A percentile compares a stretch with the other conserved stretches of the same genome.
These are phyloP conservation scores for Falco berigora DNA, from an alignment of 2,797 vertebrate species.

Conservation along the genomic window DNA sequence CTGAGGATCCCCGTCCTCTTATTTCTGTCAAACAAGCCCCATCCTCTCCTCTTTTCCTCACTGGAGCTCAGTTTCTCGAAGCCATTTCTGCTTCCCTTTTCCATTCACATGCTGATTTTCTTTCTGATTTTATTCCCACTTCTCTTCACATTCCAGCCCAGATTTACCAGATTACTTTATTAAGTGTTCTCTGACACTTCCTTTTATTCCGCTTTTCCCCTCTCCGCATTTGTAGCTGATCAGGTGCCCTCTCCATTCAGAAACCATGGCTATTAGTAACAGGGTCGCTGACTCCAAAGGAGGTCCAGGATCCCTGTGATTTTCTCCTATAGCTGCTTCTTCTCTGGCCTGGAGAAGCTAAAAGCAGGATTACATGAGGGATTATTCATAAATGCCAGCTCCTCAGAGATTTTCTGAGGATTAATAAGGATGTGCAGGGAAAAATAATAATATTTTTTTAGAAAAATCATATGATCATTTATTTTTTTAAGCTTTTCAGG, in stretches of 20 bases:
- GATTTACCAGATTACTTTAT: not conserved
- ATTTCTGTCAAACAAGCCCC: not conserved
- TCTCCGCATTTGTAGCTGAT: not conserved
- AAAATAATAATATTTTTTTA: not conserved
- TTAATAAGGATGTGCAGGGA: not conserved
- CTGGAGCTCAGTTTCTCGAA: not conserved
- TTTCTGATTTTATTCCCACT: not conserved
- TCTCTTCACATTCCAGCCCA: not conserved
- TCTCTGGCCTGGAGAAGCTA: not conserved
- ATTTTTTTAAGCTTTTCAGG: not conserved
- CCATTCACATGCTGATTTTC: not conserved
- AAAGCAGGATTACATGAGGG: not conserved
- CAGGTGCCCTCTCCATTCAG: not conserved
- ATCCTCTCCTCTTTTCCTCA: not conserved
- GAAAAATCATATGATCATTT: fast-evolving
- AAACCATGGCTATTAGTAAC: not conserved
- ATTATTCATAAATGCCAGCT: not conserved
- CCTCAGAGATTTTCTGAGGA: not conserved
- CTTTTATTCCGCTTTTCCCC: not conserved
- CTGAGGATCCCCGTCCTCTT: not conserved
- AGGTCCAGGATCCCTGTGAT: not conserved
- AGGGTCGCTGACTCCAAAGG: not conserved
- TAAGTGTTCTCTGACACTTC: not conserved
- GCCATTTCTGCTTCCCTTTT: not conserved
- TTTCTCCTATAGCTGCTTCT: not conserved